Conservation (phyloP, 1,140 invertebrate species). For the Cydia strobilella region DNA sequence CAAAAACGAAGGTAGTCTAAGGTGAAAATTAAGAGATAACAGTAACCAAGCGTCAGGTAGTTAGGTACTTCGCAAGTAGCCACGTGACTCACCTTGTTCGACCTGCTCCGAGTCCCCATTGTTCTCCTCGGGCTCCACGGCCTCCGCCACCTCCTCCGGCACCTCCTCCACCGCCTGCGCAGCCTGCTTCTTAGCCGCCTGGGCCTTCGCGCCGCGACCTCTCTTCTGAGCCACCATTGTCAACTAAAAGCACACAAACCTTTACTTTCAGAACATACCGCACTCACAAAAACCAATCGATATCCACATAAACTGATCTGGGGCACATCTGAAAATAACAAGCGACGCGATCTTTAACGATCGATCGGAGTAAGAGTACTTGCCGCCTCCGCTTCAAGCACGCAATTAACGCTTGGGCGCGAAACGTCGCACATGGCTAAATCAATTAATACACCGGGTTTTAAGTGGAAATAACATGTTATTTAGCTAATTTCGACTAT, state of each 20-base stretch:
- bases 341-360: conserved; percentile 39
- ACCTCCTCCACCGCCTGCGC: conserved; percentile 47
- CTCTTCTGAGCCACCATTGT: conserved; percentile 73
- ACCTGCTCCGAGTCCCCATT: conserved; percentile 59
- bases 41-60: neutral
- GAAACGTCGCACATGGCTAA: conserved; percentile 43
- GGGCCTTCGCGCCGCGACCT: conserved; percentile 69
- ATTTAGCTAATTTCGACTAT: conserved; percentile 39
- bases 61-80: neutral
- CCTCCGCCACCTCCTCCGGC: conserved; percentile 47
- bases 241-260: conserved; percentile 24
- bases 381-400: conserved; percentile 65
- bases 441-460: conserved; percentile 38
- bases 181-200: conserved; percentile 60
- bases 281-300: conserved; percentile 37
- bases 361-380: conserved; percentile 49
- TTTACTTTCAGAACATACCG: conserved; percentile 26
- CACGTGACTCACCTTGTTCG: neutral
- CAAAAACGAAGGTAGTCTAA: neutral
- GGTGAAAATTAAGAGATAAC: neutral
- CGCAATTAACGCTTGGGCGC: conserved; percentile 49
- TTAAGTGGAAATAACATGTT: conserved; percentile 32
- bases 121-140: conserved; percentile 58
- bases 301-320: conserved; percentile 18
- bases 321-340: conserved; percentile 31